Evolutionary conservation across 2,888 invertebrate genomes (phyloP).

Genomic region (Panorpa germanica): DNA sequence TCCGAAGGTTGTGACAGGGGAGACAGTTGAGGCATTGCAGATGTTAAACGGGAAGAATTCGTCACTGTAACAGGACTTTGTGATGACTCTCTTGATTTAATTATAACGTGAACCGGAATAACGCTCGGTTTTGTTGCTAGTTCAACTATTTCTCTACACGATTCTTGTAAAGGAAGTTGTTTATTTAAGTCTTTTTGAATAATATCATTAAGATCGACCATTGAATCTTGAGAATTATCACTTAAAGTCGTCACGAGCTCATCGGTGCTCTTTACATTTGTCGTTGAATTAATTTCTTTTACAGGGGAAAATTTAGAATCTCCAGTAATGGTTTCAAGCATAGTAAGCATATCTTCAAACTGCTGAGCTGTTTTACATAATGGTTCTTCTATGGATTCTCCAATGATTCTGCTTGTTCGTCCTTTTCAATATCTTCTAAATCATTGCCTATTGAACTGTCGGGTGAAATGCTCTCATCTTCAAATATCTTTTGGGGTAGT

Average conservation of each 20-base stretch:
- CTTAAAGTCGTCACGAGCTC: conserved; percentile 11
- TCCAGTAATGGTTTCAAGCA: conserved; percentile 42
- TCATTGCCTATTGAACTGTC: conserved; percentile 28
- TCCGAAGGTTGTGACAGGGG: conserved; percentile 54
- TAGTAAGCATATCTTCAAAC: conserved; percentile 46
- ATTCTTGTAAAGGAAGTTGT: conserved; percentile 10
- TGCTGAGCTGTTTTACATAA: conserved; percentile 11
- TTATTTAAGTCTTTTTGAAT: conserved; percentile 13
- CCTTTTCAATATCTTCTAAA: conserved; percentile 14
- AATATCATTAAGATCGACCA: conserved; percentile 13
- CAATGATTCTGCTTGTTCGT: conserved; percentile 15
- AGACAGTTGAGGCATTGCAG: conserved; percentile 44
- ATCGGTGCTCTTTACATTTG: neutral
- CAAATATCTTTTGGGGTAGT: conserved; percentile 45
- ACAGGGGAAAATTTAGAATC: conserved; percentile 20
- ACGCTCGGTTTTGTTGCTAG: conserved; percentile 9
- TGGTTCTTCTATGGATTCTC: conserved; percentile 11
- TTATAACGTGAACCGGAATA: conserved; percentile 15
- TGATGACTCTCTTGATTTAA: conserved; percentile 16
- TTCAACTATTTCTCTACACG: neutral
- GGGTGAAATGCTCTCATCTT: conserved; percentile 43
- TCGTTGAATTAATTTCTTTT: conserved; percentile 5
- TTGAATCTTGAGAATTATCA: conserved; percentile 12
- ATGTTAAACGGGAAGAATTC: conserved; percentile 25
- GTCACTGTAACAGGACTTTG: conserved; percentile 15